Evolutionary conservation across 2,797 vertebrate species (phyloP).

Genomic region (Pteronotus mesoamericanus): DNA sequence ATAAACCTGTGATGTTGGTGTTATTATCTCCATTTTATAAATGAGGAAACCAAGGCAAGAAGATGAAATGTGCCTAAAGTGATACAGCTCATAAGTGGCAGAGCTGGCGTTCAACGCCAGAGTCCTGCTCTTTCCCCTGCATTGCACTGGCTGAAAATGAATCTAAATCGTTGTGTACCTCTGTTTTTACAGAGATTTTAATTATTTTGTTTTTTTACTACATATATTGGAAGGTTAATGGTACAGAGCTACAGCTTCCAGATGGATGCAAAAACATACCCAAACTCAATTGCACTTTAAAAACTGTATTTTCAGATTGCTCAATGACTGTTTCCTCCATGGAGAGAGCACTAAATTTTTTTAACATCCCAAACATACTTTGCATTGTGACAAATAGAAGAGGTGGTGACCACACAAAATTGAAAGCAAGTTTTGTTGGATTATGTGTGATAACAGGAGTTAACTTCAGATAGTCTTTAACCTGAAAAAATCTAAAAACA

Average conservation of each 20-base stretch:
- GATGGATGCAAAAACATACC: background rate
- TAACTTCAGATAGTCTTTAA: background rate
- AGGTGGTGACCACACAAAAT: background rate
- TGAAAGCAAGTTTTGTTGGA: background rate
- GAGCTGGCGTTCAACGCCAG: background rate
- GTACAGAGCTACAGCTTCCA: background rate
- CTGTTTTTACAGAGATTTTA: background rate
- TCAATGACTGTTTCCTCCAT: background rate
- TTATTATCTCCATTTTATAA: background rate
- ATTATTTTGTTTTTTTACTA: background rate
- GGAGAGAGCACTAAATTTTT: background rate
- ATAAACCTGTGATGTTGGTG: background rate
- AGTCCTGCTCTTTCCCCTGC: background rate
- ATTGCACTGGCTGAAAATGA: background rate
- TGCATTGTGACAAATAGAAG: background rate
- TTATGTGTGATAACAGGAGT: background rate
- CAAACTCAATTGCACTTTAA: background rate
- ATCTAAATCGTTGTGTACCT: background rate
- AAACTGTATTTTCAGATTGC: background rate
- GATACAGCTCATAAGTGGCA: background rate
- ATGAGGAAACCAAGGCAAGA: background rate
- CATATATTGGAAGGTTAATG: background rate
- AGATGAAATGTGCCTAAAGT: background rate
- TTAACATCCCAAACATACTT: background rate
- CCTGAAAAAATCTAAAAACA: background rate